Evolutionary conservation across 2,888 invertebrate species (phyloP).

Genomic region (Volucella inanis): DNA sequence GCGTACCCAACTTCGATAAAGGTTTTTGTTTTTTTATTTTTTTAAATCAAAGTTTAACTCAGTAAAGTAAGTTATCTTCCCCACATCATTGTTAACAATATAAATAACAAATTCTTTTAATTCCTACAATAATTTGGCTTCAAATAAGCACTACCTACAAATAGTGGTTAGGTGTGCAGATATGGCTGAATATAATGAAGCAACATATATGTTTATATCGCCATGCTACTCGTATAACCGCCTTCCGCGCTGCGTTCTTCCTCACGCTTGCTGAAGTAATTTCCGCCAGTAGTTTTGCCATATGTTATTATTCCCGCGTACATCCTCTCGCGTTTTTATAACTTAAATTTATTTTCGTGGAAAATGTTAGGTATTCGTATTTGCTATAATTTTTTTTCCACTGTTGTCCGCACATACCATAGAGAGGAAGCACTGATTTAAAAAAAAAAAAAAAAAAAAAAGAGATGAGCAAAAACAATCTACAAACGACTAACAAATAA

Average conservation of each 20-base stretch:
- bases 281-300: conserved; percentile 59
- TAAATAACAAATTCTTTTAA: too few relatives aligned
- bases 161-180: too few relatives aligned
- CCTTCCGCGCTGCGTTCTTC: conserved; percentile 1
- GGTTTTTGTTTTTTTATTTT: too few relatives aligned
- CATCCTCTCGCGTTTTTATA: conserved; percentile 29
- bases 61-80: too few relatives aligned
- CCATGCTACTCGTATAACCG: conserved; percentile 4
- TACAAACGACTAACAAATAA: background rate
- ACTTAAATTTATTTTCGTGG: conserved; percentile 39
- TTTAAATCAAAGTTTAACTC: too few relatives aligned
- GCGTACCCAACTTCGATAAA: too few relatives aligned
- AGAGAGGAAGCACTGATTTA: too few relatives aligned
- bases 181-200: conserved; percentile 1
- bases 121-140: background rate
- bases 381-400: background rate
- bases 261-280: conserved; percentile 31
- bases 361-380: conserved; percentile 41
- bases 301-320: conserved; percentile 49
- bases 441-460: too few relatives aligned
- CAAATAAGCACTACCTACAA: background rate
- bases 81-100: too few relatives aligned
- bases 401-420: too few relatives aligned
- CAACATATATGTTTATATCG: background rate
- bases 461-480: background rate